These are phyloP conservation scores for Latheticus oryzae DNA, from an alignment of 2,888 invertebrate species.

Conservation along the genomic window DNA sequence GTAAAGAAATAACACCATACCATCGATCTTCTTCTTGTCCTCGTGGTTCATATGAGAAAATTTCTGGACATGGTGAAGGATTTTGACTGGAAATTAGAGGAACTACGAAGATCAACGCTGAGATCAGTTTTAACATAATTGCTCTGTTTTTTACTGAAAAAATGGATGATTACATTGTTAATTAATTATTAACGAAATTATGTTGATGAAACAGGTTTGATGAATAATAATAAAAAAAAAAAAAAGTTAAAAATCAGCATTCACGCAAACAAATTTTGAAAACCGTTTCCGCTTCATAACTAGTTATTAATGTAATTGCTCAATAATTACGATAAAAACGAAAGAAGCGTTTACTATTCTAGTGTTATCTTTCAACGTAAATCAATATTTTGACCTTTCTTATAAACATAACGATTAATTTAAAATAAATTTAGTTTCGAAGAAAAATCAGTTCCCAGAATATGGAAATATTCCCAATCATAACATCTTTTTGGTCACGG, in stretches of 20 bases:
- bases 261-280: conserved; percentile 1
- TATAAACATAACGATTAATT: no score
- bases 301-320: neutral
- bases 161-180: no score
- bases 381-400: no score
- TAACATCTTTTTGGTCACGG: no score
- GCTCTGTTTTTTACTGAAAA: no score
- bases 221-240: neutral
- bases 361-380: no score
- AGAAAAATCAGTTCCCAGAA: no score
- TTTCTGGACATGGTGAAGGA: conserved; percentile 70
- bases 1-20: conserved; percentile 71
- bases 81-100: conserved; percentile 45
- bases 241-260: neutral
- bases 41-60: conserved; percentile 59
- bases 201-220: conserved; percentile 19
- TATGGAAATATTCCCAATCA: no score
- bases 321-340: no score
- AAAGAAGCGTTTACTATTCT: no score
- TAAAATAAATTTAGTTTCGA: no score
- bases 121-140: conserved; percentile 13
- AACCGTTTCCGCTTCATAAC: conserved; percentile 1
- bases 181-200: no score
- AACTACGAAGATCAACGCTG: neutral
- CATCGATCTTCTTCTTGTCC: conserved; percentile 68